Percentiles rank a stretch among this genome's conserved stretches.
Conservation (phyloP, 2,797 vertebrate genomes). For the Acomys russatus region DNA sequence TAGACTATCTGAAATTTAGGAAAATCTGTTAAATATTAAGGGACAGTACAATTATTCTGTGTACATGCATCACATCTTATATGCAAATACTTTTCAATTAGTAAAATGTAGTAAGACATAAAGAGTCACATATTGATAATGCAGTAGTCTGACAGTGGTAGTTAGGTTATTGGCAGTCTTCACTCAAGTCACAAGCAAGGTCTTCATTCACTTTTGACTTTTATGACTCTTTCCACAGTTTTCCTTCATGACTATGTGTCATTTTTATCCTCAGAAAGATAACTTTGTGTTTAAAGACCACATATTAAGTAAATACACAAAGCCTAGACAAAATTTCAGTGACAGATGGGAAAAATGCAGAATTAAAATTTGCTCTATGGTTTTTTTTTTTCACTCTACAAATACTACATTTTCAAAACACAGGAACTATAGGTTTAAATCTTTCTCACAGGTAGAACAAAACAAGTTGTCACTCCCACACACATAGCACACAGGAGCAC, state of each 20-base stretch:
- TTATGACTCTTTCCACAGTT: not conserved
- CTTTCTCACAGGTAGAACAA: not conserved
- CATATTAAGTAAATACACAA: not conserved
- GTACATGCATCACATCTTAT: not conserved
- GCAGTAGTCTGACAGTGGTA: not conserved
- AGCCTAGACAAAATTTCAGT: not conserved
- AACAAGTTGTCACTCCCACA: too few relatives aligned
- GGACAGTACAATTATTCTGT: not conserved
- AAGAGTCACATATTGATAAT: not conserved
- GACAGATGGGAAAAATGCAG: not conserved
- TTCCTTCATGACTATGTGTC: not conserved
- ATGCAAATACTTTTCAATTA: not conserved
- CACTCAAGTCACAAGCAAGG: not conserved
- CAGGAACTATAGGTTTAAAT: not conserved
- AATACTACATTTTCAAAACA: not conserved
- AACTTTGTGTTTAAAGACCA: not conserved
- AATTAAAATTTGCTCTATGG: not conserved
- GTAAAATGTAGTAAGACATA: not conserved
- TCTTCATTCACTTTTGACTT: not conserved
- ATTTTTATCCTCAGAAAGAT: not conserved
- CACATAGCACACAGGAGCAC: not conserved
- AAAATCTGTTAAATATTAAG: not conserved
- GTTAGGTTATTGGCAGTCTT: not conserved
- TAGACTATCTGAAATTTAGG: slow-evolving; percentile 37
- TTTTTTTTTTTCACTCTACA: not conserved